Percentiles rank a stretch among this genome's conserved stretches.
Conservation (phyloP, 1,140 invertebrate species). For the honey bee (Apis mellifera) region DNA sequence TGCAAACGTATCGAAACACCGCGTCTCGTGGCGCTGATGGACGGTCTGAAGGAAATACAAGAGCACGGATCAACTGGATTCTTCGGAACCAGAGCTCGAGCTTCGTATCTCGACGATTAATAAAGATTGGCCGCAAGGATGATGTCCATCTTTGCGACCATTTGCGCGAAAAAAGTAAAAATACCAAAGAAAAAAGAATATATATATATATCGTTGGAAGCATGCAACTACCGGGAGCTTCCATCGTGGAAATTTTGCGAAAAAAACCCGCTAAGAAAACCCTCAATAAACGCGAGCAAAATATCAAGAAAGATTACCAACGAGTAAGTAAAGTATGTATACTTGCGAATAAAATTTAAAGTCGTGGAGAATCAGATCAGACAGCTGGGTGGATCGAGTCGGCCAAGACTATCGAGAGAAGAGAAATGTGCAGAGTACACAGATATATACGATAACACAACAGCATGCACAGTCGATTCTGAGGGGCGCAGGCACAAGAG, state of each 20-base stretch:
- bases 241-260: no score
- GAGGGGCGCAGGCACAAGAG: conserved; percentile 17
- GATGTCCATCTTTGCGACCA: no score
- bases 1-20: neutral
- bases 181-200: no score
- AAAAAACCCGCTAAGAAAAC: no score
- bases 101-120: neutral
- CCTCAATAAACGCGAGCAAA: no score
- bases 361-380: neutral
- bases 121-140: no score
- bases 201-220: neutral
- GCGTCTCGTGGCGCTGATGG: conserved; percentile 12
- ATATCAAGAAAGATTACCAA: no score
- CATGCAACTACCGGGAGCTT: neutral
- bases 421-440: conserved; percentile 39
- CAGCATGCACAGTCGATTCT: conserved; percentile 26
- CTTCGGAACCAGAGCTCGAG: neutral
- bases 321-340: neutral
- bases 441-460: conserved; percentile 28
- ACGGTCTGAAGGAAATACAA: conserved; percentile 11
- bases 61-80: neutral
- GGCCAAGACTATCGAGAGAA: conserved; percentile 16
- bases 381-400: neutral
- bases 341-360: neutral
- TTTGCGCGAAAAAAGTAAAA: no score